Conservation (phyloP, 2,888 invertebrate species). For the Rhopalosiphum nymphaeae region DNA sequence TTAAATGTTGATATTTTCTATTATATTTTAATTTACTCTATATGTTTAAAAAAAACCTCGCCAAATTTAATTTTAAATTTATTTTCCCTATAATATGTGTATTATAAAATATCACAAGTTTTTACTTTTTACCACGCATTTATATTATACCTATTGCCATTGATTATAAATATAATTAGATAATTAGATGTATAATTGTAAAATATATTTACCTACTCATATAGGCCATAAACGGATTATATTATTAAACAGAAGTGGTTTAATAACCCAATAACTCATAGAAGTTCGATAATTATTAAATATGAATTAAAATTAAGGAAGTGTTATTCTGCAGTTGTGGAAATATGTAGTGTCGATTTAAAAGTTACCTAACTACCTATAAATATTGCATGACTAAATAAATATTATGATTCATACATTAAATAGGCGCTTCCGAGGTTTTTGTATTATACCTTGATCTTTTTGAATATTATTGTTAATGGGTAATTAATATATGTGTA, state of each 20-base stretch:
- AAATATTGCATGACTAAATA: not conserved
- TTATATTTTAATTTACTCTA: no score
- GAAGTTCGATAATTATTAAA: not conserved
- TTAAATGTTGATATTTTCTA: no score
- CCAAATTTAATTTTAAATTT: no score
- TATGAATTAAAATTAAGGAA: not conserved
- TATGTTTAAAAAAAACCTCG: no score
- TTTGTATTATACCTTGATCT: slow-evolving; percentile 8
- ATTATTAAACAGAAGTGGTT: not conserved
- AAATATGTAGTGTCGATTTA: not conserved
- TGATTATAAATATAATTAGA: no score
- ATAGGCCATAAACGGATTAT: not conserved
- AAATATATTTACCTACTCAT: no score
- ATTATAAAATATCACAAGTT: no score
- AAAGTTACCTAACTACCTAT: not conserved
- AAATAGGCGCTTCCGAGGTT: not conserved
- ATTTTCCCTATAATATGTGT: no score
- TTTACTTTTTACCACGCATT: no score
- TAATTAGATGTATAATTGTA: no score
- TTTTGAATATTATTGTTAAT: not conserved
- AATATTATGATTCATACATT: not conserved
- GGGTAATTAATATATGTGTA: not conserved
- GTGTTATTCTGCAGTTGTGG: not conserved
- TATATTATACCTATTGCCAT: no score
- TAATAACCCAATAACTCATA: not conserved